These are phyloP conservation scores for Pelvicachromis taeniatus DNA, from an alignment of 2,113 vertebrate genomes.

Conservation along the genomic window DNA sequence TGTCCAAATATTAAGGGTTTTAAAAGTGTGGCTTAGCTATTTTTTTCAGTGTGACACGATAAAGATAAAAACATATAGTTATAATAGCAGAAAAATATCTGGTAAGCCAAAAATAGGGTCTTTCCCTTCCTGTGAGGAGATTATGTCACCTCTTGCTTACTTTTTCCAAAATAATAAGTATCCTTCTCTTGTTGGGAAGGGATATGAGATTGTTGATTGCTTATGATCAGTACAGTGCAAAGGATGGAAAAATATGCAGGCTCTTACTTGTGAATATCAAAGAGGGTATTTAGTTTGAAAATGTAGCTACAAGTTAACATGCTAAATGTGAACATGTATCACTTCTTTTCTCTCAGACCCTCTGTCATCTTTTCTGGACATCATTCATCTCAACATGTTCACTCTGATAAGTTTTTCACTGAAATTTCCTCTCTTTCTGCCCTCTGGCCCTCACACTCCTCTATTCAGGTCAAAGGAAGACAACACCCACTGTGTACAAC, in stretches of 20 bases:
- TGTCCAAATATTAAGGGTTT: neutral
- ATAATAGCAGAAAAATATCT: no score
- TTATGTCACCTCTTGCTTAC: neutral
- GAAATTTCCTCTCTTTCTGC: neutral
- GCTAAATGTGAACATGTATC: neutral
- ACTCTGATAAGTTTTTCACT: neutral
- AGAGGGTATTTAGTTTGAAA: neutral
- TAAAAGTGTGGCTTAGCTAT: neutral
- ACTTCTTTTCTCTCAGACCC: neutral
- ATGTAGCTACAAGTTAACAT: neutral
- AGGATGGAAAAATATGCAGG: neutral
- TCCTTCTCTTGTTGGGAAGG: neutral
- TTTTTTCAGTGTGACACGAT: no score
- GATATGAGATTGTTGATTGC: neutral
- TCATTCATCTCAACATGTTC: neutral
- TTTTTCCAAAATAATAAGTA: neutral
- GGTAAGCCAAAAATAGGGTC: neutral
- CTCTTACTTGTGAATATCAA: neutral
- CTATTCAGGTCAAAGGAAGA: neutral
- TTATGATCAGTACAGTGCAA: neutral
- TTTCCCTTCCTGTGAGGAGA: neutral
- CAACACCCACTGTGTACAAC: neutral
- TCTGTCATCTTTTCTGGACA: rapidly evolving
- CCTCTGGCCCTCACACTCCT: no score
- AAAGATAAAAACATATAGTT: no score